Percentiles rank a stretch among this genome's conserved stretches.
Conservation (phyloP, 2,113 vertebrate species). For the Cebus imitator region DNA sequence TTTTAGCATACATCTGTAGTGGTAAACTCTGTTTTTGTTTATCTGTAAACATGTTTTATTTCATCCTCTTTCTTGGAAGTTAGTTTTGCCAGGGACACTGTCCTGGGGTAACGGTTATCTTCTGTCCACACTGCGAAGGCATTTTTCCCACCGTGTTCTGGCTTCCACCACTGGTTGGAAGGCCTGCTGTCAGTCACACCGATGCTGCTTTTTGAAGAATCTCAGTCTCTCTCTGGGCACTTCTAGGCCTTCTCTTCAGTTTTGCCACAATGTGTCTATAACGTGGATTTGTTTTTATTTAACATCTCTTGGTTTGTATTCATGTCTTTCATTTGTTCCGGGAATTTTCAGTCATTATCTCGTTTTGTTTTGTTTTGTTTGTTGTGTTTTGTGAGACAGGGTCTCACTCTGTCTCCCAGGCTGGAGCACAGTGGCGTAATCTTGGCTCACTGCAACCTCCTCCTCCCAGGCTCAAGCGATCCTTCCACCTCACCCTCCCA, state of each 20-base stretch:
- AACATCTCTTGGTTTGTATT: not conserved
- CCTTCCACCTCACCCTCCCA: too few species aligned
- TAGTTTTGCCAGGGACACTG: not conserved
- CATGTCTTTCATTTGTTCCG: not conserved
- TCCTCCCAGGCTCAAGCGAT: too few species aligned
- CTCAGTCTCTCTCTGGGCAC: not conserved
- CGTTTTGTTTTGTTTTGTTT: too few species aligned
- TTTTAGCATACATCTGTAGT: not conserved
- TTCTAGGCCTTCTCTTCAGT: not conserved
- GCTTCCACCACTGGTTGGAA: not conserved
- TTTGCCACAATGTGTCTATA: not conserved
- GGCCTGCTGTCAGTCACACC: accelerated
- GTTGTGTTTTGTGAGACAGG: too few species aligned
- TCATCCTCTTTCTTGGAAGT: not conserved
- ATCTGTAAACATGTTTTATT: not conserved
- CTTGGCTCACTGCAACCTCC: too few species aligned
- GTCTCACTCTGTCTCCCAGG: too few species aligned
- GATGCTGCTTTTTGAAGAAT: not conserved
- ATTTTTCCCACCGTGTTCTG: not conserved
- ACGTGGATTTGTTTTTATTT: not conserved
- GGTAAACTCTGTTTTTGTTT: not conserved
- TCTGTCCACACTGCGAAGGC: not conserved
- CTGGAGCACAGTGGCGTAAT: too few species aligned
- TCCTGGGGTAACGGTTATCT: not conserved
- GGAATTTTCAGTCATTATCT: not conserved